phyloP scores from a whole-genome alignment of 2,113 vertebrate genomes.

The Strix aluco region DNA sequence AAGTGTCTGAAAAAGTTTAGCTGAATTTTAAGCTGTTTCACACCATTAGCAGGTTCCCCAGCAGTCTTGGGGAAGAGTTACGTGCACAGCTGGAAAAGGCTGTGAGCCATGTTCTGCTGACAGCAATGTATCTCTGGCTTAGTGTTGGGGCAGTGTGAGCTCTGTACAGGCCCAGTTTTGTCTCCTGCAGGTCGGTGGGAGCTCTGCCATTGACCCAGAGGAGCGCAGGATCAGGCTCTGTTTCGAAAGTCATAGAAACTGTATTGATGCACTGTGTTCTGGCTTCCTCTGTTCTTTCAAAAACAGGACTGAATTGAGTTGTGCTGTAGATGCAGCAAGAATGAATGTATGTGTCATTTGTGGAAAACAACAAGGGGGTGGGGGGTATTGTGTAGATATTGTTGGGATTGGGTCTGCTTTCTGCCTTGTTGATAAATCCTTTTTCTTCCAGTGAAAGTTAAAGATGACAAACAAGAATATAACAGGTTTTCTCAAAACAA shows the following conservation, averaged over 20 bases:
- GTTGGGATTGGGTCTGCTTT: not conserved
- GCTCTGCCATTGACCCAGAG: not conserved
- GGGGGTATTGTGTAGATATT: not conserved
- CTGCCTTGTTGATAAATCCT: not conserved
- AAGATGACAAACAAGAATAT: not conserved
- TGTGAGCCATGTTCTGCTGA: not conserved
- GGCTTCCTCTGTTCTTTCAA: not conserved
- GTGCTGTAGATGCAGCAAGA: not conserved
- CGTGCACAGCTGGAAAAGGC: not conserved
- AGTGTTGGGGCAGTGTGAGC: not conserved
- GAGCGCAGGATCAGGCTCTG: not conserved
- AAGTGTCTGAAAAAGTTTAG: not conserved
- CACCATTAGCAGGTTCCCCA: not conserved
- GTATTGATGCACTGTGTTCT: not conserved
- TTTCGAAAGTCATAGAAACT: not conserved
- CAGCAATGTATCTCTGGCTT: rapidly evolving
- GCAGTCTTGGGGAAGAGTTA: not conserved
- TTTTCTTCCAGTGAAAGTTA: not conserved
- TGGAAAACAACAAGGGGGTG: not conserved
- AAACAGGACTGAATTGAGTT: not conserved
- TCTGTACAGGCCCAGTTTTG: not conserved
- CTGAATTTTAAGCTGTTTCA: not conserved
- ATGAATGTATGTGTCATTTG: not conserved
- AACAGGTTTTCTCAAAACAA: not conserved
- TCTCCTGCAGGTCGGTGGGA: not conserved